Evolutionary conservation across 2,888 invertebrate species (phyloP).

Genomic region (Lasioglossum vierecki): DNA sequence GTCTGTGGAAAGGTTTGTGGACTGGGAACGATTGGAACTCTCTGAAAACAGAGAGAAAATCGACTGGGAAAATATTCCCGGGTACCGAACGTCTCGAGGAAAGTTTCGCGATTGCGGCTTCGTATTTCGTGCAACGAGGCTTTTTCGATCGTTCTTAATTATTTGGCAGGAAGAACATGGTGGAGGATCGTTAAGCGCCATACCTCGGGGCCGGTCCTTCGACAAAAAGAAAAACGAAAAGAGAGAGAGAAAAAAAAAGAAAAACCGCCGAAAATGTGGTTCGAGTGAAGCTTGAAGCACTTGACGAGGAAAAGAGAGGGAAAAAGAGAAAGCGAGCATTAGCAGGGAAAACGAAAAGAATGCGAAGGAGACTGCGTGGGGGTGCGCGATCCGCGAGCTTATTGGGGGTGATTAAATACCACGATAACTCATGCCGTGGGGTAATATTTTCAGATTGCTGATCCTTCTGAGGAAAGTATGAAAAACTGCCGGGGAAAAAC

Average conservation of each 20-base stretch:
- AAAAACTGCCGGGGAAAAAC: slow-evolving; percentile 1
- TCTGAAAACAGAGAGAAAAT: neutral
- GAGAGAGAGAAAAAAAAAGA: slow-evolving; percentile 9
- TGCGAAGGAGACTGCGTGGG: slow-evolving; percentile 3
- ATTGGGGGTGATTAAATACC: slow-evolving; percentile 80
- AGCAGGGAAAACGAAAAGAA: slow-evolving; percentile 32
- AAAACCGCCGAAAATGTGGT: slow-evolving; percentile 49
- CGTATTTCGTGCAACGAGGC: slow-evolving; percentile 51
- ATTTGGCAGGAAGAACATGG: slow-evolving; percentile 64
- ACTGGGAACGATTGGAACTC: neutral
- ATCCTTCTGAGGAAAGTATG: slow-evolving; percentile 59
- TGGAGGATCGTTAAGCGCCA: slow-evolving; percentile 60
- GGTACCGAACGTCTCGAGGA: slow-evolving; percentile 19
- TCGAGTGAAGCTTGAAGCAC: slow-evolving; percentile 13
- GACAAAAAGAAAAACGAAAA: slow-evolving; percentile 1
- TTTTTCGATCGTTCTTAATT: slow-evolving; percentile 67
- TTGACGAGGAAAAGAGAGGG: slow-evolving; percentile 7
- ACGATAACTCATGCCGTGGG: slow-evolving; percentile 77
- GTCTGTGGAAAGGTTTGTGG: neutral
- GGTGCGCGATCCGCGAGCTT: slow-evolving; percentile 69
- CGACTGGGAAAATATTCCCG: slow-evolving; percentile 36
- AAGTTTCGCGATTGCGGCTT: slow-evolving; percentile 44
- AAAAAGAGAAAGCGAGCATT: slow-evolving; percentile 36
- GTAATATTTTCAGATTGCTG: slow-evolving; percentile 79
- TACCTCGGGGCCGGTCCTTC: slow-evolving; percentile 18